Percentiles rank a stretch among this genome's conserved stretches.
Conservation (phyloP, 2,797 vertebrate species). For the Catharus ustulatus region DNA sequence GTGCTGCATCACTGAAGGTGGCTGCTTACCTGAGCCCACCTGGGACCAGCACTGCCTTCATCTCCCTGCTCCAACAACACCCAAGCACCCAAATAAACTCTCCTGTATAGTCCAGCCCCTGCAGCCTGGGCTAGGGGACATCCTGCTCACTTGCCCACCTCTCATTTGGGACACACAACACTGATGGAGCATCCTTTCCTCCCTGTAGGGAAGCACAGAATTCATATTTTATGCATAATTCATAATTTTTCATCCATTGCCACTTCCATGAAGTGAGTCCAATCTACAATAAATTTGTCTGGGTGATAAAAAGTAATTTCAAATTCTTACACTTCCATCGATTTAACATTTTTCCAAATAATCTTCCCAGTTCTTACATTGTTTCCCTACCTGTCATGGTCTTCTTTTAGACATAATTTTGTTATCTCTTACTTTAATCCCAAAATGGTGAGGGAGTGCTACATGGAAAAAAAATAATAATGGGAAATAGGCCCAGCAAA, state of each 20-base stretch:
- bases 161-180: neutral
- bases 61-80: neutral
- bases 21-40: neutral
- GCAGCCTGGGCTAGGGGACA: neutral
- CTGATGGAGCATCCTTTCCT: neutral
- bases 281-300: neutral
- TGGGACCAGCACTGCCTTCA: neutral
- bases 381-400: neutral
- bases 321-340: neutral
- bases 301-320: neutral
- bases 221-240: neutral
- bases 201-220: fast-evolving
- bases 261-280: neutral
- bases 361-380: neutral
- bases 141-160: neutral
- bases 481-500: slow-evolving; percentile 48
- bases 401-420: neutral
- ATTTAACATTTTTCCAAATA: neutral
- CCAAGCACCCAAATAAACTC: neutral
- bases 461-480: neutral
- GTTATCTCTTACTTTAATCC: slow-evolving; percentile 37
- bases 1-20: fast-evolving
- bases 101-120: neutral
- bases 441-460: slow-evolving; percentile 9
- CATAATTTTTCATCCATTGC: neutral